Percentiles rank a stretch among this genome's conserved stretches.
These are phyloP conservation scores for Stomorhina lunata DNA, from an alignment of 2,888 invertebrate species.

Conservation along the genomic window DNA sequence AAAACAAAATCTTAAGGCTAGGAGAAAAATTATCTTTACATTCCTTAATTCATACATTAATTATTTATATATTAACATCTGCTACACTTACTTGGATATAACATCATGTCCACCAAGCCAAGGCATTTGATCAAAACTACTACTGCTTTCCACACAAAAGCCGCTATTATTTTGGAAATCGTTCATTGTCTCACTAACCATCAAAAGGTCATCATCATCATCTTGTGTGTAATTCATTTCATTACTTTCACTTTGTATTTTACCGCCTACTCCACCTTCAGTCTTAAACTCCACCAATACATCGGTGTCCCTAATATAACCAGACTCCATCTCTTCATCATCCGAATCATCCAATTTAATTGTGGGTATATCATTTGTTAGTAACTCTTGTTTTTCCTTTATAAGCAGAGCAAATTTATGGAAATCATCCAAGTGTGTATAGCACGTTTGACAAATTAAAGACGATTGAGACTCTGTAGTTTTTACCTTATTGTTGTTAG, in stretches of 20 bases:
- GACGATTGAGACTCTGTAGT: slow-evolving; percentile 34
- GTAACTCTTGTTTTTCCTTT: slow-evolving; percentile 63
- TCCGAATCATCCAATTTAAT: slow-evolving; percentile 60
- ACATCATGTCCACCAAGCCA: slow-evolving; percentile 24
- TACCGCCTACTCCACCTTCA: slow-evolving; percentile 10
- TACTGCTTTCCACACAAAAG: slow-evolving; percentile 33
- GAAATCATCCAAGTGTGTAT: slow-evolving; percentile 64
- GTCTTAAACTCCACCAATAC: slow-evolving; percentile 61
- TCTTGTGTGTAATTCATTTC: slow-evolving; percentile 40
- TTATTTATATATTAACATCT: no score
- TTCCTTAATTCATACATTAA: no score
- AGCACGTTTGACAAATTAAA: slow-evolving; percentile 65
- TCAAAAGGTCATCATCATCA: slow-evolving; percentile 48
- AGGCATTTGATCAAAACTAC: slow-evolving; percentile 52
- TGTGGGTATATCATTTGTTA: slow-evolving; percentile 55
- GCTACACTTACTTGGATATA: slow-evolving; percentile 44
- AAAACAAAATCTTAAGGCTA: no score
- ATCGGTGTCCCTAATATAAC: slow-evolving; percentile 70
- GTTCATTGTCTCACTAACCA: slow-evolving; percentile 37
- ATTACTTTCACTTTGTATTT: not conserved
- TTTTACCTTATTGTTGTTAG: slow-evolving; percentile 34
- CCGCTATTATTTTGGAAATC: slow-evolving; percentile 42
- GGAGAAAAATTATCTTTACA: no score
- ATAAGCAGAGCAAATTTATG: slow-evolving; percentile 64
- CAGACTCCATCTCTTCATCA: slow-evolving; percentile 24